Conservation (phyloP, 2,113 vertebrate genomes). For the Phylloscopus whistleri region DNA sequence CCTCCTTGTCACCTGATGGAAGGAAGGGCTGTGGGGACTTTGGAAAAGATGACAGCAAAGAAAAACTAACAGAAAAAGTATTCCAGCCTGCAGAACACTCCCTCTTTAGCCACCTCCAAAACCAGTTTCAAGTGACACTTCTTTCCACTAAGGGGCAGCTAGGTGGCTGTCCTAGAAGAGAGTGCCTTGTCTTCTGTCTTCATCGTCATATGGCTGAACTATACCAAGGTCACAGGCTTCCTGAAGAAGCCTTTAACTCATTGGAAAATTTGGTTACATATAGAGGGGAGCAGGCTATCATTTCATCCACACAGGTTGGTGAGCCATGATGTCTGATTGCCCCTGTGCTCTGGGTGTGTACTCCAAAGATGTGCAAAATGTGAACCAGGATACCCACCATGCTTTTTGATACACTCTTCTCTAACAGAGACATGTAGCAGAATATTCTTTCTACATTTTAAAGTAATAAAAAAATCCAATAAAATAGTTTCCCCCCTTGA, state of each 20-base stretch:
- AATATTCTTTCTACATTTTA: not conserved
- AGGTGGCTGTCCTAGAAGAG: not conserved
- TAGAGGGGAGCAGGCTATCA: not conserved
- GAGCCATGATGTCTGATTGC: not conserved
- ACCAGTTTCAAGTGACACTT: not conserved
- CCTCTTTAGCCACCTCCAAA: not conserved
- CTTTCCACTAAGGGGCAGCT: not conserved
- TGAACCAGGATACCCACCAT: not conserved
- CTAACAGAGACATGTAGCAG: not conserved
- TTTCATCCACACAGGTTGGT: not conserved
- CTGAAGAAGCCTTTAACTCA: not conserved
- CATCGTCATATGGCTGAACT: not conserved
- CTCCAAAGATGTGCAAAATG: not conserved
- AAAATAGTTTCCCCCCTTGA: not conserved
- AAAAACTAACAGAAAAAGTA: not conserved
- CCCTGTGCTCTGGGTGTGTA: not conserved
- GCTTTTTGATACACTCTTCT: not conserved
- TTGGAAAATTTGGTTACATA: not conserved
- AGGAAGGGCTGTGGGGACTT: not conserved
- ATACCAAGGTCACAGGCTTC: not conserved
- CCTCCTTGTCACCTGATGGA: not conserved
- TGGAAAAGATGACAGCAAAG: not conserved
- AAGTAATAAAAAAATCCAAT: not conserved
- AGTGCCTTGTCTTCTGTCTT: not conserved
- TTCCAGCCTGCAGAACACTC: not conserved